Base-by-base conservation (phyloP, 2,797 vertebrate genomes). In the Neosilurus hyrtlii region DNA sequence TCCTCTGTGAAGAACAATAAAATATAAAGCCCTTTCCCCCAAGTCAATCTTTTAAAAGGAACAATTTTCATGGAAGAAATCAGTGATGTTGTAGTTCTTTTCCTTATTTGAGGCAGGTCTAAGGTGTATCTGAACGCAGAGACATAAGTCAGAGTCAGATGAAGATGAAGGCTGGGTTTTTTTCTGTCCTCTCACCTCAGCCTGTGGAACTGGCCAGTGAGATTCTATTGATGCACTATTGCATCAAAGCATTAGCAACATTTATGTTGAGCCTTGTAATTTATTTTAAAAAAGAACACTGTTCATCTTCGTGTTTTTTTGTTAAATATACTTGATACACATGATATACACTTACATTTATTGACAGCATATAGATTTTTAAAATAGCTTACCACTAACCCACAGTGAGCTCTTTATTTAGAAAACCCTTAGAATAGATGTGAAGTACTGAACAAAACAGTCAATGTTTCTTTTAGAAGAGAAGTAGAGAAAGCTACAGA, bases 131-230 rank as follows among this genome's bases (percentile, higher is more conserved):
- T 89, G 86, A 85, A 86, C 81, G 49, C 83, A 85, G 74, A 85
- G 83, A 70, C 85, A 85, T 87, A 80, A 16, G 83, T 86, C 83
- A 87, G 61, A 16, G 83, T 86, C 83, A 87, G 61, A 72, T 80
- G 81, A 82, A 84, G 79, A 68, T 80, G 81, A 82, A 83, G 73
- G 54, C 82, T 80, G 65, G 73, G 82, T 82, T 87, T 88, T 78
- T 88, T 85, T 82, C 75, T 82, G 56, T 83, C 80, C 84, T 82
- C 84, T 88, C 86, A 89, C 86, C 85, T 88, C 82, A 82, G 84
- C 79, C 68, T 65, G 78, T 43, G 77, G 59, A 84, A 87, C 61
- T 78, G 79, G 37, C 35, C 77, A 75, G 43, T 49, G 35, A 59
- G 66, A 81, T 80, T 82, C 83, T 67, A 78, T 66, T 15, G 49